phyloP scores from a whole-genome alignment of 2,113 vertebrate species.

The Labrus mixtus region DNA sequence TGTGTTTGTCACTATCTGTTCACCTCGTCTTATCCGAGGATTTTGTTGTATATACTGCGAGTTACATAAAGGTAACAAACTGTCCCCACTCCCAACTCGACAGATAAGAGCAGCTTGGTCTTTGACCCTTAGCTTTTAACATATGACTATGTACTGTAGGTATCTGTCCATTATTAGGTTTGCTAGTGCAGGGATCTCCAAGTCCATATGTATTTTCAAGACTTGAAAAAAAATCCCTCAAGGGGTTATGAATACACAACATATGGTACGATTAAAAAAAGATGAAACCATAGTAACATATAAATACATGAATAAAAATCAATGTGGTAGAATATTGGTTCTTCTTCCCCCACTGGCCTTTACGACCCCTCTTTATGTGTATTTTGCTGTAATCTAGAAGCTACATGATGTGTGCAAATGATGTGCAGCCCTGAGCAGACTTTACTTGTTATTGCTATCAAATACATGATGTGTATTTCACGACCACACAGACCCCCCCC shows the following conservation, averaged over 20 bases:
- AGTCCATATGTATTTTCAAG: no score
- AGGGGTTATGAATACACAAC: no score
- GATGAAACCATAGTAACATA: neutral
- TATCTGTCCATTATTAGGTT: neutral
- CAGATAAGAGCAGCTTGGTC: neutral
- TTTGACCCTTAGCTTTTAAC: neutral
- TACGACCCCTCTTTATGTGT: constrained; percentile 8
- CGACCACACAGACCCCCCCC: constrained; percentile 14
- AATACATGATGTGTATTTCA: constrained; percentile 41
- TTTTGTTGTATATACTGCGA: neutral
- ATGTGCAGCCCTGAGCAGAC: neutral
- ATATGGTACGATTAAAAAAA: no score
- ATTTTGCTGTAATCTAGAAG: constrained; percentile 7
- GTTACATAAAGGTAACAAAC: neutral
- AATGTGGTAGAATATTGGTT: neutral
- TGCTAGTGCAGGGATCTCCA: no score
- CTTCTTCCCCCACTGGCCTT: neutral
- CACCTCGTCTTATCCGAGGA: neutral
- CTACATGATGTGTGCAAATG: constrained; percentile 9
- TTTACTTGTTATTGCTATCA: constrained; percentile 24
- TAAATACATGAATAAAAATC: neutral
- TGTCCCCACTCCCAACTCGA: neutral
- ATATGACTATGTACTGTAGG: no score
- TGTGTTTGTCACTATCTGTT: constrained; percentile 10
- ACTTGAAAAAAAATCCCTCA: no score